Base-by-base conservation (phyloP, 2,113 vertebrate genomes). In the Tetraodon nigroviridis region DNA sequence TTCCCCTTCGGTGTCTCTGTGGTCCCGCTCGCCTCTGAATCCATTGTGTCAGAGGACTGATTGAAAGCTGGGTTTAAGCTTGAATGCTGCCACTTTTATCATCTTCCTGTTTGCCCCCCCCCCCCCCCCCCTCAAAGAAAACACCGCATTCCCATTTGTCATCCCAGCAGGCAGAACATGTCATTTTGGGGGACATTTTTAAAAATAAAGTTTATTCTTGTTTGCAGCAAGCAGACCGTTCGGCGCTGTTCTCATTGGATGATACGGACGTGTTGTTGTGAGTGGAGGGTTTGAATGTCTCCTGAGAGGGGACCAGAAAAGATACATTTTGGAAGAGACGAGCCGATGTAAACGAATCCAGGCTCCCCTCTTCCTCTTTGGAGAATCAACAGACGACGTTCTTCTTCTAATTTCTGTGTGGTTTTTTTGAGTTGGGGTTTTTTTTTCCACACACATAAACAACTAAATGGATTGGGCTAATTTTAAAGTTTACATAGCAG, bases 121-220 rank as follows among this genome's bases (percentile, higher is more conserved):
- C 44, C 44, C 44, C 8, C 46, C 46, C 5, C 51, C 44, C 58
- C 41, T 61, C 70, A 70, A 51, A 64, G 64, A 64, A 56, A 19
- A n/a, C 62, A 67, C 77, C 75, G 37, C 54, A n/a, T n/a, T n/a
- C n/a, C n/a, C n/a, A n/a, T n/a, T 27, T 6, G 24, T 27, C 69
- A 66, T 67, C 58, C 55, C 49, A 67, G 17, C 61, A 55, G 67
- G 47, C 58, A 46, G 61, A 79, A 68, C 47, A 6, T 75, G 27
- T 51, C 44, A 27, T 46, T 53, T 75, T 69, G 55, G 67, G 85
- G 75, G 73, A 51, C 50, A 70, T 21, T 79, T 64, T 67, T 71
- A 19, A 77, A 79, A 86, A 69, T 37, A 77, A 85, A 84, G 37
- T 59, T 45, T 22, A 54, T 77, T 82, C 87, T 87, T 82, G 85